Evolutionary conservation across 2,888 invertebrate species (phyloP), one percentile per base, ranked within the genome.

Genomic region (Epistrophella euchroma): DNA sequence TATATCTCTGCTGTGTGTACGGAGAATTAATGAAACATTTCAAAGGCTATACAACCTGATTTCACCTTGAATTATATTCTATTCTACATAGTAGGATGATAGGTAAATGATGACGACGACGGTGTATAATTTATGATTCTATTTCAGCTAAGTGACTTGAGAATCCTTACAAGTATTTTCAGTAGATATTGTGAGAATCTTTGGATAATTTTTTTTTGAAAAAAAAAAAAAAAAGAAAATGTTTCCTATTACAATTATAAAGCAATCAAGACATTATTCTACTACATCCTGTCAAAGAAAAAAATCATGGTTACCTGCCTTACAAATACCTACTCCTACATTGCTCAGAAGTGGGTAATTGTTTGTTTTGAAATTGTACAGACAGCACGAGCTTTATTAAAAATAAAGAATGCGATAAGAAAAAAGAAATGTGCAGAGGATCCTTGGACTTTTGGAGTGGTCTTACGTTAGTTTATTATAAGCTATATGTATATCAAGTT

Each of bases 71-170:
- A 62, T 43, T 40, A 62, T 43, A n/a, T 25, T 62, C 62, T 17
- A 43, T 40, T 62, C 28, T 25, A 15, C 50, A 15, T 40, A 17
- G 19, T 1, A 40, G 19, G 15, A 2, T 28, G 7, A 5, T n/a
- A 52, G 60, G 22, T 22, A 32, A 13, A 11, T 35, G 17, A 32
- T 11, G 22, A 13, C 7, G 22, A 22, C 13, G 58, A 35, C 17
- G n/a, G 32, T 17, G 60, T 17, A 64, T 64, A 45, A 64, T 64
- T 64, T 64, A 64, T 64, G 64, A 45, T 64, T 64, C 45, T 64
- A 45, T 45, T 64, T 64, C 43, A 45, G 17, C 25, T 32, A 28
- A 64, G 32, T 45, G 64, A 45, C 64, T 43, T 47, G 5, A 28
- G 64, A 64, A 64, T 62, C 58, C 58, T 43, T 17, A 15, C 15